phyloP scores from a whole-genome alignment of 2,113 vertebrate species.

The Oxyruncus cristatus region DNA sequence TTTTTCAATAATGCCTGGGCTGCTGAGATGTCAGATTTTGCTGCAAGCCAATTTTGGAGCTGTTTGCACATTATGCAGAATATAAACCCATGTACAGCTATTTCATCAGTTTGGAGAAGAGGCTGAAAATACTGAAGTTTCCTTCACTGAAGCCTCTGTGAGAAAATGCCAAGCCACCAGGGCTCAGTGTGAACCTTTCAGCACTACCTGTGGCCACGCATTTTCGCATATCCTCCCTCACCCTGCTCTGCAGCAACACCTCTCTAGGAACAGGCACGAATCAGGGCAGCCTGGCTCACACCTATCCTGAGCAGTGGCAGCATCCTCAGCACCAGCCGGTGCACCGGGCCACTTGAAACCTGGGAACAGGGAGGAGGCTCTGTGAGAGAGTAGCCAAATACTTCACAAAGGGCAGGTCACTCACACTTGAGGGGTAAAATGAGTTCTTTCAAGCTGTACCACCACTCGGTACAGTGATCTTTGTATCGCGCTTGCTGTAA shows the following conservation, averaged over 20 bases:
- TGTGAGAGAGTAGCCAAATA: background rate
- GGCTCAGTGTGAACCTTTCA: background rate
- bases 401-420: background rate
- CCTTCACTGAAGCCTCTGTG: background rate
- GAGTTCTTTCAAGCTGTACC: background rate
- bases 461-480: background rate
- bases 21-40: background rate
- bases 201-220: accelerated
- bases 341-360: background rate
- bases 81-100: background rate
- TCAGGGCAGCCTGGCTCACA: background rate
- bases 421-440: background rate
- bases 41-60: background rate
- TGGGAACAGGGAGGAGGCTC: background rate
- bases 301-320: accelerated
- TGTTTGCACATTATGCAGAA: background rate
- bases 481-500: background rate
- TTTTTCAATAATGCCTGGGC: background rate
- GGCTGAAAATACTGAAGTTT: background rate
- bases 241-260: background rate
- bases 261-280: too few relatives aligned
- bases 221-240: background rate
- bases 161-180: background rate
- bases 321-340: background rate
- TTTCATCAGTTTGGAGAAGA: background rate